These are phyloP conservation scores for Onychostruthus taczanowskii DNA, from an alignment of 2,113 vertebrate genomes.

Conservation along the genomic window DNA sequence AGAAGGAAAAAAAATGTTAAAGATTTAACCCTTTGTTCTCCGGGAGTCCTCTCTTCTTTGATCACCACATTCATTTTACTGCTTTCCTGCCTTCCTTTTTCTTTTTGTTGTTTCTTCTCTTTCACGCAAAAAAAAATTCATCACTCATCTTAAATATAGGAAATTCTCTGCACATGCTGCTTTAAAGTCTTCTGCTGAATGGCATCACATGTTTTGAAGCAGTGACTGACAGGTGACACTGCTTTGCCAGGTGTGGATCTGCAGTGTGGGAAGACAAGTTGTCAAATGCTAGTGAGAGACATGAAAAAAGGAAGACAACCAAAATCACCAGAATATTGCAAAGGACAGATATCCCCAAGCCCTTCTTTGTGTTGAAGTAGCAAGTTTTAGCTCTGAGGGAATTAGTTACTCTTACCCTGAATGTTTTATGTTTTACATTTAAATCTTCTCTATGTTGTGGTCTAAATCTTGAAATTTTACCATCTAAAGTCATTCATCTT, in stretches of 20 bases:
- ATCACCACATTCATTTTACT: not conserved
- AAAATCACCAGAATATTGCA: not conserved
- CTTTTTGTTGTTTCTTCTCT: not conserved
- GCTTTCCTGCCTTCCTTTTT: not conserved
- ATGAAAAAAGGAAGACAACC: not conserved
- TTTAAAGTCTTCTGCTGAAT: slow-evolving; percentile 1
- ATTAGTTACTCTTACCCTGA: not conserved
- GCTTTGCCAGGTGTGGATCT: slow-evolving; percentile 1
- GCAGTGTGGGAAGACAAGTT: not conserved
- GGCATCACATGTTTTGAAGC: not conserved
- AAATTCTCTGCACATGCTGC: not conserved
- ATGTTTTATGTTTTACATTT: not conserved
- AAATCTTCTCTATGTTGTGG: not conserved
- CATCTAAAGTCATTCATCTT: not conserved
- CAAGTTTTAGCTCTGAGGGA: not conserved
- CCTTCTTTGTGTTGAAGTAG: not conserved
- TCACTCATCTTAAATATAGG: not conserved
- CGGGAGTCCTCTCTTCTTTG: not conserved
- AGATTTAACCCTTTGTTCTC: not conserved
- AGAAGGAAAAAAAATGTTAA: not conserved
- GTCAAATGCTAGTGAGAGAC: not conserved
- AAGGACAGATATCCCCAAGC: not conserved
- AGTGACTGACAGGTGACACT: slow-evolving; percentile 6
- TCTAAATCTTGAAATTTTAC: not conserved
- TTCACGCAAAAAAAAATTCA: not conserved